Percentiles rank a stretch among this genome's conserved stretches.
Conservation (phyloP, 2,113 vertebrate species). For the Numida meleagris region DNA sequence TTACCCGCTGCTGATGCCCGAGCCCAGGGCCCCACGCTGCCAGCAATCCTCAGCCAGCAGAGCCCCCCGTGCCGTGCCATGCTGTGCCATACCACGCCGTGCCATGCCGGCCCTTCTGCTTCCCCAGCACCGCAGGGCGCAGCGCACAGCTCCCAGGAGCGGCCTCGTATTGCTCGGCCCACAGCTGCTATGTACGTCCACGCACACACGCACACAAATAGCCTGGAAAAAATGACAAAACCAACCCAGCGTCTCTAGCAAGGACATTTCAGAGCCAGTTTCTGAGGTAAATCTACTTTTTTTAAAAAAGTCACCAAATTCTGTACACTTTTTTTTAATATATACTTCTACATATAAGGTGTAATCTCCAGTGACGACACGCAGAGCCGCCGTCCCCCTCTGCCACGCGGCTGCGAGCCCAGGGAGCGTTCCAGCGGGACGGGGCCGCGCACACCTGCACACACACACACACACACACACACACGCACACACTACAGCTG, state of each 20-base stretch:
- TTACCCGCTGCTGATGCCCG: background rate
- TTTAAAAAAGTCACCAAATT: slow-evolving; percentile 67
- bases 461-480: no score
- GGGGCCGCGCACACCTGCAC: no score
- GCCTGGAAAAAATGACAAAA: background rate
- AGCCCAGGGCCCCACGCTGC: background rate
- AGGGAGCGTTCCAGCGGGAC: no score
- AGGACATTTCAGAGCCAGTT: slow-evolving; percentile 75
- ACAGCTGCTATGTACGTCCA: slow-evolving; percentile 58
- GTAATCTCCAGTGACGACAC: slow-evolving; percentile 63
- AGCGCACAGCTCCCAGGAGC: background rate
- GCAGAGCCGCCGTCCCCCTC: background rate
- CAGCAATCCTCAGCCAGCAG: no score
- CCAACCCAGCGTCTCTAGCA: slow-evolving; percentile 48
- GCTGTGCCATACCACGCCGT: no score
- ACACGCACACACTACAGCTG: no score
- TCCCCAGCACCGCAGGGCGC: no score
- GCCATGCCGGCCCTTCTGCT: no score
- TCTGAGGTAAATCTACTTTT: slow-evolving; percentile 89
- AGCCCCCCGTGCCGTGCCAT: no score
- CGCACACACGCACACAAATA: slow-evolving; percentile 31
- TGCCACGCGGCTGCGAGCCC: background rate
- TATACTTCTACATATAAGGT: slow-evolving; percentile 58
- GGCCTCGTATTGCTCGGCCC: slow-evolving; percentile 75
- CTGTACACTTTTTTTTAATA: slow-evolving; percentile 70